Base-by-base conservation (phyloP, 2,888 invertebrate genomes). In the Megamerina dolium region DNA sequence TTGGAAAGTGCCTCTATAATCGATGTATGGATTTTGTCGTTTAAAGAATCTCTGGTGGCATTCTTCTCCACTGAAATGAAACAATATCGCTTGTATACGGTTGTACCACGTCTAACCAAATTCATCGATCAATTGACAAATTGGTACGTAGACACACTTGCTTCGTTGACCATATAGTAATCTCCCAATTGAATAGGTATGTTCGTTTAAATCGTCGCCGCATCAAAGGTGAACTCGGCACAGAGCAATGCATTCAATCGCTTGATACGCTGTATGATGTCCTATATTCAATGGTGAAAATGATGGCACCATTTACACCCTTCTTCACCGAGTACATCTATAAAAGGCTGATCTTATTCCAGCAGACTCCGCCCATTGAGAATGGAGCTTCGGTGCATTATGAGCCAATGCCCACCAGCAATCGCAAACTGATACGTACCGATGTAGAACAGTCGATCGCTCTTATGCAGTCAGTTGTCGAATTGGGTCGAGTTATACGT, bases 291-390 rank as follows among this genome's bases (percentile, higher is more conserved):
- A 90, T 99, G 82, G 81, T 85, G 0, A 80, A 87, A 57, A 82
- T 96, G 59, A 96, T 99, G 89, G 90, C 97, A 2, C 95, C 99
- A 0, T 97, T 97, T 69, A 93, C 95, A 1, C 99, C 99, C 0
- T 99, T 91, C 73, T 76, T 99, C 41, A 87, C 93, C 1, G 99
- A 99, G 71, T 80, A 85, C 47, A 93, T 99, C 82, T 99, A 91
- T 72, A 90, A 92, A 69, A 85, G 87, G 44, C 71, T 99, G 51
- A 80, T 82, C 29, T 76, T 82, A 54, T 74, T 91, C 23, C 60
- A 65, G 45, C 61, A 63, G 6, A 45, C 56, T 3, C 71, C 85
- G 16, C 68, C 74, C 4, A 27, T 57, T 17, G 71, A 60, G 29
- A 50, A 56, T 9, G 72, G 75, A 20, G 85, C 82, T 34, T 94